Evolutionary conservation across 1,140 invertebrate species (phyloP), one percentile per base, ranked within the genome.

Genomic region (Colletes gigas): DNA sequence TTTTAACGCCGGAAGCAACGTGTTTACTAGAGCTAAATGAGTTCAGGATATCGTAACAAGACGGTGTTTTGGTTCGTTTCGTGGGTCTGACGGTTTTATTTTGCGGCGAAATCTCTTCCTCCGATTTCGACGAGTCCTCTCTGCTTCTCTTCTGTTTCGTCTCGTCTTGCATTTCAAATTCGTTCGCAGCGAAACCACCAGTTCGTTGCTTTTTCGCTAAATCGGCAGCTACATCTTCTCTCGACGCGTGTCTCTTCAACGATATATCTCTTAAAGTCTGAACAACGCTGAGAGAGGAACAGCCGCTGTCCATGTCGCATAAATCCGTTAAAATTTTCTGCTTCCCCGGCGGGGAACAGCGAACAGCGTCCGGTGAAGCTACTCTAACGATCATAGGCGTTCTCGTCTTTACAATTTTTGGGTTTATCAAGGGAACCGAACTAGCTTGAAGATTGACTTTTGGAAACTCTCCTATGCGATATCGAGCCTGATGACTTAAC

Each of bases 21-120:
- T 90, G 83, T 14, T 87, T 88, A 59, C 92, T 94, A 6, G 92
- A 94, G 82, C 91, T 93, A 47, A 94, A 82, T 0, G 92, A 94
- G 52, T 92, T 92, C 41, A 93, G 79, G 41, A 94, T 91, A 78
- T 93, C 93, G 57, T 92, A 92, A 79, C 92, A 93, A n/a, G 93
- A 93, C 10, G 89, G 92, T 21, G 89, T 89, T 80, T 93, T 93
- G 4, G 91, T 88, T 68, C 92, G 82, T 78, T 93, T 93, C 15
- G 88, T 79, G 50, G 92, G 92, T 73, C 93, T 91, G n/a, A 80
- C 21, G 52, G 71, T 73, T 83, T 88, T 89, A 41, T 73, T 88
- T 60, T 91, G 89, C 3, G 88, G 82, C 3, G 90, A 91, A 8
- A 81, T 57, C 4, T 93, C 92, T 3, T 92, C 91, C 0, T 93